Percentiles rank a stretch among this genome's conserved stretches.
These are phyloP conservation scores for Micoletzkya japonica DNA, from an alignment of 2,888 invertebrate species.

Conservation along the genomic window DNA sequence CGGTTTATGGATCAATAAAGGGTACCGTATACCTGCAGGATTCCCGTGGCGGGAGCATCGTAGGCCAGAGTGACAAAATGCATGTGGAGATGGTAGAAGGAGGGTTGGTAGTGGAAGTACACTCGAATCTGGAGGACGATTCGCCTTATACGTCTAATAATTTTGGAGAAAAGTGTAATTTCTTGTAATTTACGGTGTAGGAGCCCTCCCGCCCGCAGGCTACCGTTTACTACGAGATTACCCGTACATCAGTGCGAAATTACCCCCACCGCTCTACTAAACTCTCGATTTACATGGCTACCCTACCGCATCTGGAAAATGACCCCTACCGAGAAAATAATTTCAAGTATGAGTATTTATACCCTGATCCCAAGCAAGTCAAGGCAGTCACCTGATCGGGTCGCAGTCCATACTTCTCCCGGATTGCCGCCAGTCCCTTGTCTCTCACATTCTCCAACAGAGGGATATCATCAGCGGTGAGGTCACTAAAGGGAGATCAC, in stretches of 20 bases:
- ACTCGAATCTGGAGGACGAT: slow-evolving; percentile 29
- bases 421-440: slow-evolving; percentile 78
- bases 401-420: slow-evolving; percentile 77
- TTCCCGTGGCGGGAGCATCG: slow-evolving; percentile 46
- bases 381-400: slow-evolving; percentile 71
- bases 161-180: not conserved
- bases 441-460: slow-evolving; percentile 80
- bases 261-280: not conserved
- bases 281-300: not conserved
- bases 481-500: slow-evolving; percentile 68
- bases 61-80: slow-evolving; percentile 69
- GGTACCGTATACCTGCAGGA: slow-evolving; percentile 21
- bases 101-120: slow-evolving; percentile 75
- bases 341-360: too few species aligned
- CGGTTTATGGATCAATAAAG: not conserved
- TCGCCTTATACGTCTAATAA: too few species aligned
- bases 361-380: too few species aligned
- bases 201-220: too few species aligned
- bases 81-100: slow-evolving; percentile 92
- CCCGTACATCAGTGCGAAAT: not conserved
- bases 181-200: too few species aligned
- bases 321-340: slow-evolving; percentile 18
- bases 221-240: too few species aligned
- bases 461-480: slow-evolving; percentile 78
- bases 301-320: not conserved